Percentiles rank a stretch among this genome's conserved stretches.
phyloP scores from a whole-genome alignment of 2,888 invertebrate species.

The Chrysolina oricalcia region DNA sequence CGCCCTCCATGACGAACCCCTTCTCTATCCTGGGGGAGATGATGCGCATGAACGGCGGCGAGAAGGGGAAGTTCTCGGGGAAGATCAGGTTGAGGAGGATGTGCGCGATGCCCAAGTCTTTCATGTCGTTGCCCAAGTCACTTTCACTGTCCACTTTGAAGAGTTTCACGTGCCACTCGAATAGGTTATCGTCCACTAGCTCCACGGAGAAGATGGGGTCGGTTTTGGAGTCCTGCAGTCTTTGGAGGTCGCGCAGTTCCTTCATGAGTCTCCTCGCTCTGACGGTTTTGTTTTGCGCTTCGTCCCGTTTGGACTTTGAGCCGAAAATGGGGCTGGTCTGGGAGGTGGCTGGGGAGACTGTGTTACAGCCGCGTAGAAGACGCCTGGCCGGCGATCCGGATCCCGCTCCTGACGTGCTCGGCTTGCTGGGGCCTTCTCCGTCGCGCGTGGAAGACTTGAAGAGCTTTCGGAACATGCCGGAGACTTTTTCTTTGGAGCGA shows the following conservation, averaged over 20 bases:
- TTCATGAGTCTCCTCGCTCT: conserved; percentile 89
- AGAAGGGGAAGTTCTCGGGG: conserved; percentile 92
- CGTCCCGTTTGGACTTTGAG: conserved; percentile 58
- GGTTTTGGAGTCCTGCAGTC: conserved; percentile 79
- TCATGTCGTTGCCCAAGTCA: conserved; percentile 87
- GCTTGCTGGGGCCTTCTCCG: conserved; percentile 74
- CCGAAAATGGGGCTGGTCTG: conserved; percentile 67
- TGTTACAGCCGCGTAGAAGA: conserved; percentile 63
- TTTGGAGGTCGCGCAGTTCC: conserved; percentile 86
- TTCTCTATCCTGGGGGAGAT: conserved; percentile 78
- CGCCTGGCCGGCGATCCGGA: conserved; percentile 69
- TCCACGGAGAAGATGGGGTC: conserved; percentile 88
- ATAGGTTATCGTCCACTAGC: conserved; percentile 88
- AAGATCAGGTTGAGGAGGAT: conserved; percentile 87
- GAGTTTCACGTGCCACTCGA: conserved; percentile 90
- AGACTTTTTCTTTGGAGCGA: conserved; percentile 87
- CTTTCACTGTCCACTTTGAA: conserved; percentile 89
- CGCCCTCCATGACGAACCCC: conserved; percentile 93
- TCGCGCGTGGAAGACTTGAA: conserved; percentile 83
- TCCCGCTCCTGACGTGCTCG: conserved; percentile 69
- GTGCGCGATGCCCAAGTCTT: conserved; percentile 82
- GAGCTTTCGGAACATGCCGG: conserved; percentile 85
- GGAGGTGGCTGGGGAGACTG: conserved; percentile 68
- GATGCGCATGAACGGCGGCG: conserved; percentile 86
- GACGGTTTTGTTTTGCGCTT: conserved; percentile 76